phyloP scores from a whole-genome alignment of 2,113 vertebrate genomes.

The Tricholaema leucomelas region DNA sequence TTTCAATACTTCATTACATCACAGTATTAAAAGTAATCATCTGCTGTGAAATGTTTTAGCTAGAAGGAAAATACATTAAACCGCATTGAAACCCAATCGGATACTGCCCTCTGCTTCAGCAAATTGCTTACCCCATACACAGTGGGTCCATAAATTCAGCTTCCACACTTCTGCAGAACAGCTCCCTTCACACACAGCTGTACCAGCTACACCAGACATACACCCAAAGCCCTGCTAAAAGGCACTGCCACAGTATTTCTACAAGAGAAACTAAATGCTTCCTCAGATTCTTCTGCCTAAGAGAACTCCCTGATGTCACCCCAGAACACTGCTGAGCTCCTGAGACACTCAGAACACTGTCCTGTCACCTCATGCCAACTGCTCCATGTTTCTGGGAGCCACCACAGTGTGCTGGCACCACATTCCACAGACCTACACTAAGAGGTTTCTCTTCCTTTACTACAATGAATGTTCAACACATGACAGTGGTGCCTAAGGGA shows the following conservation, averaged over 20 bases:
- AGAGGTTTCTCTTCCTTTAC: not conserved
- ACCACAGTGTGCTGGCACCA: not conserved
- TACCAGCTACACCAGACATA: not conserved
- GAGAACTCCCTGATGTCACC: not conserved
- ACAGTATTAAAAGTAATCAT: not conserved
- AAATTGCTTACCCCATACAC: not conserved
- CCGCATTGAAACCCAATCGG: not conserved
- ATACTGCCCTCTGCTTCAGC: not conserved
- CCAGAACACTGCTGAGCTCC: not conserved
- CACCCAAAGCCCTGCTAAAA: not conserved
- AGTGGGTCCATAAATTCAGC: not conserved
- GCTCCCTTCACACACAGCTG: not conserved
- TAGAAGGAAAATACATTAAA: not conserved
- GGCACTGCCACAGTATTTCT: not conserved
- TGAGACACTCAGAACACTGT: not conserved
- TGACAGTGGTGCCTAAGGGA: not conserved
- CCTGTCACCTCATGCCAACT: fast-evolving
- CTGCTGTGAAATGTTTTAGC: not conserved
- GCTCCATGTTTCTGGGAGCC: not conserved
- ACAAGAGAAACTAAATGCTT: not conserved
- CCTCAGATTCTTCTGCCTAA: not conserved
- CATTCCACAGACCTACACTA: not conserved
- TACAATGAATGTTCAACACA: not conserved
- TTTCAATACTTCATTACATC: not conserved
- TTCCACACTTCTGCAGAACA: not conserved